Evolutionary conservation across 2,113 vertebrate genomes (phyloP).

Genomic region (Paradoxurus hermaphroditus): DNA sequence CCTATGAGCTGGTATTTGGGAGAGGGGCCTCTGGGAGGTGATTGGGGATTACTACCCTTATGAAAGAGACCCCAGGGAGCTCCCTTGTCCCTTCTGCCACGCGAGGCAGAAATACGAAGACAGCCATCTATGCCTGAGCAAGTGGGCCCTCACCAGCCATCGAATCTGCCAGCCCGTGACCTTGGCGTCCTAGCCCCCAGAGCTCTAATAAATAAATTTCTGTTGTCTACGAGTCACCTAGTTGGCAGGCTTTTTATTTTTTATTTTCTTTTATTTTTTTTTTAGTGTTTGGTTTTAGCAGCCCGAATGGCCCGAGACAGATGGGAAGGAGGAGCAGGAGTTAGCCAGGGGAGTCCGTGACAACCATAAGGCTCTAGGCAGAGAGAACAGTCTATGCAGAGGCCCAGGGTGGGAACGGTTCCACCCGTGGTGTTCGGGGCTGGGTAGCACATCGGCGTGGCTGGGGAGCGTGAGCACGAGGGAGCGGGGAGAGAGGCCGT

Average conservation of each 20-base stretch:
- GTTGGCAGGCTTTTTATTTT: no score
- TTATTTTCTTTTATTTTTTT: no score
- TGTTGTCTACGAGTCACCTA: neutral
- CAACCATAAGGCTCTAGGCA: neutral
- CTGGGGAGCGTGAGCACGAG: neutral
- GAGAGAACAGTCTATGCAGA: neutral
- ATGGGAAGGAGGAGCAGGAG: neutral
- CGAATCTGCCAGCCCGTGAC: neutral
- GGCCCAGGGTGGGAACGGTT: no score
- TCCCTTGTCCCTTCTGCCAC: neutral
- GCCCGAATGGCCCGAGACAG: neutral
- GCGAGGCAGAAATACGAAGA: neutral
- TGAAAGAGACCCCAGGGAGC: neutral
- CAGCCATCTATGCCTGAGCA: fast-evolving
- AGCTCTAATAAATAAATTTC: neutral
- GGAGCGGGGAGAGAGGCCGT: no score
- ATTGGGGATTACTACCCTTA: neutral
- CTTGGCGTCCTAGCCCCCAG: neutral
- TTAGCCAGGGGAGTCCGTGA: neutral
- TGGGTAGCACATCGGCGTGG: no score
- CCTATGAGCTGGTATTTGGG: neutral
- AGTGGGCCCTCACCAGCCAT: neutral
- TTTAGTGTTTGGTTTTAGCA: neutral
- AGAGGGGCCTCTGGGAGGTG: neutral
- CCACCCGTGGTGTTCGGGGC: no score